Evolutionary conservation across 1,140 invertebrate genomes (phyloP).

Genomic region (Medauroidea extradentata): DNA sequence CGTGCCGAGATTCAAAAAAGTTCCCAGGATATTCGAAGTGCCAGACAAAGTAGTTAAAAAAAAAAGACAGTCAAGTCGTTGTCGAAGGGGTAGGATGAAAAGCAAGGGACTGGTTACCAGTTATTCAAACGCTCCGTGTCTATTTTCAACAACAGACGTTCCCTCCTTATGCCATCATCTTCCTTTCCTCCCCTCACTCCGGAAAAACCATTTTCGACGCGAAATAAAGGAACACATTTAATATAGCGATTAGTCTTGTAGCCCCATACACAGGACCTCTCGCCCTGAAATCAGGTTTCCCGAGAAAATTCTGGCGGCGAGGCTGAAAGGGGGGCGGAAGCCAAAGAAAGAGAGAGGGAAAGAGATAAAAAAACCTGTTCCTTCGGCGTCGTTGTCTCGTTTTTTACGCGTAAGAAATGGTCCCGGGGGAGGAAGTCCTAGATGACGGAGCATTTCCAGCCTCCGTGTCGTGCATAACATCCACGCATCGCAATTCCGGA

Average conservation of each 20-base stretch:
- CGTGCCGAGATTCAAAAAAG: too few relatives aligned
- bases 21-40: too few relatives aligned
- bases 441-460: background rate
- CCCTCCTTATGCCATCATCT: too few relatives aligned
- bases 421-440: background rate
- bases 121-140: too few relatives aligned
- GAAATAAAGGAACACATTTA: slow-evolving; percentile 1
- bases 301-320: background rate
- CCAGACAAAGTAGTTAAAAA: too few relatives aligned
- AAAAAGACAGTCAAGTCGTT: too few relatives aligned
- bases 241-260: slow-evolving; percentile 6
- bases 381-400: background rate
- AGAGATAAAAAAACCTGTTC: background rate
- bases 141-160: too few relatives aligned
- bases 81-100: too few relatives aligned
- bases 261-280: background rate
- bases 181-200: too few relatives aligned
- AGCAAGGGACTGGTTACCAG: too few relatives aligned
- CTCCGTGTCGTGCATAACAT: background rate
- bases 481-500: background rate
- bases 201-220: too few relatives aligned
- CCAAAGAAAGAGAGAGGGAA: background rate
- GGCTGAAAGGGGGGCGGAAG: background rate
- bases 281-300: slow-evolving; percentile 8
- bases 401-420: background rate